Percentiles rank a stretch among this genome's conserved stretches.
Conservation (phyloP, 2,113 vertebrate genomes). For the Oostethus manadensis region DNA sequence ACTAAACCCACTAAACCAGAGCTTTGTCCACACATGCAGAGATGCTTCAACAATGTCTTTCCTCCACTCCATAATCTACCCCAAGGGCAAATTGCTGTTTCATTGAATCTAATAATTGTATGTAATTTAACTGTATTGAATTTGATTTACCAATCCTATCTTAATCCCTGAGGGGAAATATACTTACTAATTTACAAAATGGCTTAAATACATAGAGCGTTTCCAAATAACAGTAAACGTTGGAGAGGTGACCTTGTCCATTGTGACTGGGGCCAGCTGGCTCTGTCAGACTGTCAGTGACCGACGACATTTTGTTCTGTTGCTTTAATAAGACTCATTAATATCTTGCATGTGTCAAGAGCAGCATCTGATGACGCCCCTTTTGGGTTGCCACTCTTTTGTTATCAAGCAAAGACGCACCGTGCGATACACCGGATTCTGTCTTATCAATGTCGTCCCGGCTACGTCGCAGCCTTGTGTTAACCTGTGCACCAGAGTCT, state of each 20-base stretch:
- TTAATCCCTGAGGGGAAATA: too few relatives aligned
- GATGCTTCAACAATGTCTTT: too few relatives aligned
- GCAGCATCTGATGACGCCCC: constrained; percentile 43
- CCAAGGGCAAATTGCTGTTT: too few relatives aligned
- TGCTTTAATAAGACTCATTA: constrained; percentile 61
- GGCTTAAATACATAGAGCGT: not conserved
- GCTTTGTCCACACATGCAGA: too few relatives aligned
- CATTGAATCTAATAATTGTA: too few relatives aligned
- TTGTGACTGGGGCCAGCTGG: constrained; percentile 47
- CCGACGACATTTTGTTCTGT: constrained; percentile 46
- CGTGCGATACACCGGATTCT: constrained; percentile 25
- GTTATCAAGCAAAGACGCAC: constrained; percentile 40
- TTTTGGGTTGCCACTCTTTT: constrained; percentile 41
- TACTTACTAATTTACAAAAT: not conserved
- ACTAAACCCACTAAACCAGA: too few relatives aligned
- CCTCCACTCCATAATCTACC: too few relatives aligned
- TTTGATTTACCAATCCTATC: too few relatives aligned
- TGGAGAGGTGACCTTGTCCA: constrained; percentile 48
- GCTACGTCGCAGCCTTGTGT: not conserved
- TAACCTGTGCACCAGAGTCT: constrained; percentile 6
- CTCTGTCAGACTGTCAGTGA: constrained; percentile 50
- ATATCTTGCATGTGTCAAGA: constrained; percentile 56
- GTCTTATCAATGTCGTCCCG: constrained; percentile 2
- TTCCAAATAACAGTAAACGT: constrained; percentile 11
- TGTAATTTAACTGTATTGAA: too few relatives aligned